Evolutionary conservation across 2,888 invertebrate species (phyloP).

Genomic region (Timandra comae): DNA sequence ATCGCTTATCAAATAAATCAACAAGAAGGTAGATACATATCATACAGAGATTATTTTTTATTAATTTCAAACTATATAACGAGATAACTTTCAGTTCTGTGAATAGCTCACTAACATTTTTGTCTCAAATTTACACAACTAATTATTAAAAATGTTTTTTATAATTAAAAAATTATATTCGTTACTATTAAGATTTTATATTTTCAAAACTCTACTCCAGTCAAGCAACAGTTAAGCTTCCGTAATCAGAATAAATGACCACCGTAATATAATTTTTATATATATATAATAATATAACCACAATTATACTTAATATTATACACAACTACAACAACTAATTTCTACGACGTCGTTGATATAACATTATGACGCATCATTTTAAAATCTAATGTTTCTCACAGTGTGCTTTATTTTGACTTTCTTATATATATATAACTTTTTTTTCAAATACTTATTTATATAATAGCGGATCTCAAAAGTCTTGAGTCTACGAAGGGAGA

Average conservation of each 20-base stretch:
- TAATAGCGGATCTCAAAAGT: conserved; percentile 28
- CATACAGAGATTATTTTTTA: conserved; percentile 51
- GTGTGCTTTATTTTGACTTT: conserved; percentile 76
- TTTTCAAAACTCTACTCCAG: conserved; percentile 40
- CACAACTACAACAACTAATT: conserved; percentile 61
- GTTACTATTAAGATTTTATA: too few species aligned
- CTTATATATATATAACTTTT: conserved; percentile 66
- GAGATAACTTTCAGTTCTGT: conserved; percentile 77
- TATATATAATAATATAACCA: conserved; percentile 29
- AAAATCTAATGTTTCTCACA: conserved; percentile 74
- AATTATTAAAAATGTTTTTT: conserved; percentile 25
- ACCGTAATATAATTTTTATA: conserved; percentile 22
- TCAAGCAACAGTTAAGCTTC: conserved; percentile 52
- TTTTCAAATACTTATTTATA: conserved; percentile 57
- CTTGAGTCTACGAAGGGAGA: conserved; percentile 48
- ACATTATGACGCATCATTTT: conserved; percentile 60
- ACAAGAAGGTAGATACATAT: conserved; percentile 70
- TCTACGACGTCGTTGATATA: conserved; percentile 69
- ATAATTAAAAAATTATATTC: conserved; percentile 18
- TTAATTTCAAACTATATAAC: conserved; percentile 69
- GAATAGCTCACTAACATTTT: conserved; percentile 68
- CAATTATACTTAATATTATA: conserved; percentile 37
- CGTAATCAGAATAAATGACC: conserved; percentile 43
- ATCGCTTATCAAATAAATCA: conserved; percentile 69
- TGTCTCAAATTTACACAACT: conserved; percentile 25